Evolutionary conservation across 30 jellyfish, hydroid and myxozoan genomes (phyloP).

Genomic region (Nemopilema nomurai): DNA sequence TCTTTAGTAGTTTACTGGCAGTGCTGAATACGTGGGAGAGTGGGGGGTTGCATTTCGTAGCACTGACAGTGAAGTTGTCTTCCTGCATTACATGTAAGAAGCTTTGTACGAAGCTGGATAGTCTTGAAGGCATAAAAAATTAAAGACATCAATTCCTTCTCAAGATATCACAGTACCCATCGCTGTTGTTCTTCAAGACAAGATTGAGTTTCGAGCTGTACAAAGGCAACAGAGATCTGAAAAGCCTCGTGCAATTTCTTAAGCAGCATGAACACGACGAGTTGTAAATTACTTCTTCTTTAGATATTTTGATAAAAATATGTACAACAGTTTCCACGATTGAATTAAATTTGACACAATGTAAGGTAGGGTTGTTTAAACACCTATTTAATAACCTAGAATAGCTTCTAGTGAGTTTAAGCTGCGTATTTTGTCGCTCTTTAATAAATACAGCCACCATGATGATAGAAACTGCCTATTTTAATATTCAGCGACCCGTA

Average conservation of each 20-base stretch:
- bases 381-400: background rate
- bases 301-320: too few relatives aligned
- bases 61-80: too few relatives aligned
- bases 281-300: background rate
- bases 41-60: too few relatives aligned
- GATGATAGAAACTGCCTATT: too few relatives aligned
- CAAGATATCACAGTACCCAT: slow-evolving; percentile 9
- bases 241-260: background rate
- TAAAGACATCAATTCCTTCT: background rate
- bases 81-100: too few relatives aligned
- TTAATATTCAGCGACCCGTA: too few relatives aligned
- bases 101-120: background rate
- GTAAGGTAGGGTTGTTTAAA: too few relatives aligned
- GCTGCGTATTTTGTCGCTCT: too few relatives aligned
- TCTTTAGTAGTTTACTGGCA: too few relatives aligned
- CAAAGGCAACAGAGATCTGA: background rate
- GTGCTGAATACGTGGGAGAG: too few relatives aligned
- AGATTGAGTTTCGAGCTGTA: background rate
- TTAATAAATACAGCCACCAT: too few relatives aligned
- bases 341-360: background rate
- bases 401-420: too few relatives aligned
- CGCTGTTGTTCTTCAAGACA: background rate
- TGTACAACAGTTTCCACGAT: background rate
- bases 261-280: slow-evolving; percentile 5
- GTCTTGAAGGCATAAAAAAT: background rate